Conservation (phyloP, 1,140 invertebrate species). For the Hylaeus volcanicus region DNA sequence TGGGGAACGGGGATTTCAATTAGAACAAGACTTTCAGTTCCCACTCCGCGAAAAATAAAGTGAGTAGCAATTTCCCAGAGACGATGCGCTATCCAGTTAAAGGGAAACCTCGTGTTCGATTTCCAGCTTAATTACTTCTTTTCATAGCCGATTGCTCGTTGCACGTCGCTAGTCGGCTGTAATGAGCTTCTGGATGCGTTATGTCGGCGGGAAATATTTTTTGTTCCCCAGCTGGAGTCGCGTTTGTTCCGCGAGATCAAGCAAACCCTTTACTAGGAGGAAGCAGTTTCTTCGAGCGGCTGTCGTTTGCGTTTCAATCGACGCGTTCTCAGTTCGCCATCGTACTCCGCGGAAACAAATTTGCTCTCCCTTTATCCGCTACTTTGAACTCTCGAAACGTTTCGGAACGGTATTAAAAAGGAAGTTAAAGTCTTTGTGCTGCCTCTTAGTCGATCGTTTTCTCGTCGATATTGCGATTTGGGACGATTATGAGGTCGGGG, state of each 20-base stretch:
- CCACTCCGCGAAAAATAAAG: conserved; percentile 49
- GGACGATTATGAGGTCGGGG: no score
- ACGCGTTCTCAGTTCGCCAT: not conserved
- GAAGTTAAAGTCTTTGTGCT: no score
- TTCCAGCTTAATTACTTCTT: conserved; percentile 52
- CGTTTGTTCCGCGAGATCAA: not conserved
- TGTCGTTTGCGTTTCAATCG: not conserved
- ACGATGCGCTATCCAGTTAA: conserved; percentile 8
- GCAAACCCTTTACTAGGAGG: not conserved
- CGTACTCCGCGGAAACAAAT: not conserved
- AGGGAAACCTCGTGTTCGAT: conserved; percentile 37
- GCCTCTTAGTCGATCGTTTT: no score
- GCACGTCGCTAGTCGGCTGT: conserved; percentile 18
- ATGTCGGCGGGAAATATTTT: conserved; percentile 18
- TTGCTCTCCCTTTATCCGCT: not conserved
- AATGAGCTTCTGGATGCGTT: conserved; percentile 10
- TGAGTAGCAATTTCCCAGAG: conserved; percentile 41
- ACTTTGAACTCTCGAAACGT: not conserved
- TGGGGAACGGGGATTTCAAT: conserved; percentile 28
- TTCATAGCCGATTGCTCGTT: conserved; percentile 45
- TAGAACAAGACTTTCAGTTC: conserved; percentile 43
- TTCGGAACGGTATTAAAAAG: not conserved
- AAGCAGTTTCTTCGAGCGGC: not conserved
- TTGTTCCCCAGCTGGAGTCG: not conserved
- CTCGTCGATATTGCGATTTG: no score